phyloP scores from a whole-genome alignment of 1,140 invertebrate species.

The Meloidogyne hapla region DNA sequence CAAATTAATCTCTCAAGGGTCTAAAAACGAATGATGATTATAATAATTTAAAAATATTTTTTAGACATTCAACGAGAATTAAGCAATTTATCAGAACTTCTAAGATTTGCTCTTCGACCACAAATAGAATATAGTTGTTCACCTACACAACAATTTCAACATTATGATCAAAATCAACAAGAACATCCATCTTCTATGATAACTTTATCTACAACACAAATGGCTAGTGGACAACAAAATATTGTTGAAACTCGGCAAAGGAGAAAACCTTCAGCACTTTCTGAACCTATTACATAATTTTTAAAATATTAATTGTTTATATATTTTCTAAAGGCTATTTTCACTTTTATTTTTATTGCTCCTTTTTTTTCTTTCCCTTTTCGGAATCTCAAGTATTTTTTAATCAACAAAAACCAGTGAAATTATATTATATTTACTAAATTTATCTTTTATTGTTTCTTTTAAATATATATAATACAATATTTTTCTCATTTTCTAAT shows the following conservation, averaged over 20 bases:
- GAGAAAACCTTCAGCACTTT: neutral
- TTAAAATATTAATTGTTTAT: neutral
- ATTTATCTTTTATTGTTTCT: no score
- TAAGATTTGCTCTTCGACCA: conserved; percentile 30
- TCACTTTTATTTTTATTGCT: neutral
- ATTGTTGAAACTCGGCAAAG: neutral
- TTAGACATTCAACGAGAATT: conserved; percentile 54
- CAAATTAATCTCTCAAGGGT: no score
- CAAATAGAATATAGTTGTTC: neutral
- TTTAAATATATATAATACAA: no score
- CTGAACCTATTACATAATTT: neutral
- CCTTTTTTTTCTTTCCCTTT: neutral
- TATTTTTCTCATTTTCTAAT: no score
- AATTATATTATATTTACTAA: conserved; percentile 3
- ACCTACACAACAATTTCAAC: neutral
- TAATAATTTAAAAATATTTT: neutral
- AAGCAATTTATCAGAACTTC: conserved; percentile 36
- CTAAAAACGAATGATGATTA: no score
- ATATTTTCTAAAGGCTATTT: neutral
- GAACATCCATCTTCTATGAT: neutral
- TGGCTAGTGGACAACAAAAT: neutral
- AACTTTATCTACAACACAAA: neutral
- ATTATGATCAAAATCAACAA: neutral
- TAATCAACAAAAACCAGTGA: neutral
- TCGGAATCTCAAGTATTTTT: neutral